These are phyloP conservation scores for Olivierus martensii DNA, from an alignment of 1,140 invertebrate species.

Conservation along the genomic window DNA sequence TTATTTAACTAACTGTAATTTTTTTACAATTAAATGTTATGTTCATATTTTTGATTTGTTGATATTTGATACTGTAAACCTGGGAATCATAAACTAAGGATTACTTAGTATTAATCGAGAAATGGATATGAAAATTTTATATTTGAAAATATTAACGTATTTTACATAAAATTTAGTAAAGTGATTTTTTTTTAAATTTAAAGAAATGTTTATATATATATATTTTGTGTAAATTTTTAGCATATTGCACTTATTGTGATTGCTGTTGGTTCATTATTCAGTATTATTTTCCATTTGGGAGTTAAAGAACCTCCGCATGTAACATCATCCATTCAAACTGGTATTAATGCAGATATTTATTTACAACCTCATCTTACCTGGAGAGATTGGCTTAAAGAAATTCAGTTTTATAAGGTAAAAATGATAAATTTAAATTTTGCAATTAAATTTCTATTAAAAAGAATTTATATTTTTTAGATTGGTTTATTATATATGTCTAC, in stretches of 20 bases:
- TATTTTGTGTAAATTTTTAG: conserved; percentile 33
- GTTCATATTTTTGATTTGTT: neutral
- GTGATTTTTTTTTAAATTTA: too few species aligned
- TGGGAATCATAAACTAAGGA: too few species aligned
- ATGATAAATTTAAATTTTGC: too few species aligned
- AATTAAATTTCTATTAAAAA: too few species aligned
- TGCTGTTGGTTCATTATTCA: conserved; percentile 49
- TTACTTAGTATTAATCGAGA: too few species aligned
- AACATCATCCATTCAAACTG: neutral
- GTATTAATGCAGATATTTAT: conserved; percentile 20
- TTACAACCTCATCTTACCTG: conserved; percentile 22
- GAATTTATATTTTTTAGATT: conserved; percentile 37
- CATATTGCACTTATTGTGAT: conserved; percentile 58
- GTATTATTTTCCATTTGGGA: conserved; percentile 58
- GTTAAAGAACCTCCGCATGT: conserved; percentile 21
- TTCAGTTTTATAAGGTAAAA: conserved; percentile 39
- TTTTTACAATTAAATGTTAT: too few species aligned
- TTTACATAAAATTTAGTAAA: too few species aligned
- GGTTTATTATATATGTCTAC: conserved; percentile 79
- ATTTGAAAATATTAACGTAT: too few species aligned
- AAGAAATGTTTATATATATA: too few species aligned
- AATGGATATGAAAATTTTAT: too few species aligned
- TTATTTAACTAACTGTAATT: too few species aligned
- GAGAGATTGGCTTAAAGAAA: conserved; percentile 46
- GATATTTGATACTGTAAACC: too few species aligned